Percentiles rank a stretch among this genome's conserved stretches.
Conservation (phyloP, 2,888 invertebrate species). For the Tuta absoluta region DNA sequence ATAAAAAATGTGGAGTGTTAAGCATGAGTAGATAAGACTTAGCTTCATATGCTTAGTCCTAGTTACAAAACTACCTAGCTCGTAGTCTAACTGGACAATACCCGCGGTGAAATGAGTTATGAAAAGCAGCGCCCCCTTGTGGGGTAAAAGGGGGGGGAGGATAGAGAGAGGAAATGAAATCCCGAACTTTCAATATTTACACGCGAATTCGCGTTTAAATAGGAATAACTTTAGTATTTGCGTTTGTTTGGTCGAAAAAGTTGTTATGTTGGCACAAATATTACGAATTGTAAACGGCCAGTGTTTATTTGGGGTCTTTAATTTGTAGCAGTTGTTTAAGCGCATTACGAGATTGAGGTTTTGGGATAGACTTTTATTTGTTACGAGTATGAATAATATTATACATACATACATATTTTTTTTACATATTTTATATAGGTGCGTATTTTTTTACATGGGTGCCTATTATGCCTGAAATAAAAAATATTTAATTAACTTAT, state of each 20-base stretch:
- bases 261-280: slow-evolving; percentile 21
- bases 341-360: neutral
- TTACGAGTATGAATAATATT: neutral
- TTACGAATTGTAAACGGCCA: neutral
- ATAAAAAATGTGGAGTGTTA: no score
- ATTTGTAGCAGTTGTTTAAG: neutral
- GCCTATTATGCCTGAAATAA: no score
- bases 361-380: neutral
- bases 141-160: slow-evolving; percentile 26
- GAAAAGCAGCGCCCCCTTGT: slow-evolving; percentile 33
- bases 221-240: slow-evolving; percentile 44
- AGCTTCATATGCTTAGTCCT: neutral
- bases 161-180: slow-evolving; percentile 54
- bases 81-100: slow-evolving; percentile 30
- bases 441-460: no score
- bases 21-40: neutral
- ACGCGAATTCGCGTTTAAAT: slow-evolving; percentile 46
- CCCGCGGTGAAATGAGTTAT: slow-evolving; percentile 46
- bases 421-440: no score
- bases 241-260: slow-evolving; percentile 34
- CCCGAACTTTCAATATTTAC: slow-evolving; percentile 59
- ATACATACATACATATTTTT: no score
- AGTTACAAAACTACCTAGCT: slow-evolving; percentile 11
- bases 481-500: no score
- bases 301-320: neutral